These are phyloP conservation scores for Leptosomus discolor DNA, from an alignment of 2,113 vertebrate species.

Conservation along the genomic window DNA sequence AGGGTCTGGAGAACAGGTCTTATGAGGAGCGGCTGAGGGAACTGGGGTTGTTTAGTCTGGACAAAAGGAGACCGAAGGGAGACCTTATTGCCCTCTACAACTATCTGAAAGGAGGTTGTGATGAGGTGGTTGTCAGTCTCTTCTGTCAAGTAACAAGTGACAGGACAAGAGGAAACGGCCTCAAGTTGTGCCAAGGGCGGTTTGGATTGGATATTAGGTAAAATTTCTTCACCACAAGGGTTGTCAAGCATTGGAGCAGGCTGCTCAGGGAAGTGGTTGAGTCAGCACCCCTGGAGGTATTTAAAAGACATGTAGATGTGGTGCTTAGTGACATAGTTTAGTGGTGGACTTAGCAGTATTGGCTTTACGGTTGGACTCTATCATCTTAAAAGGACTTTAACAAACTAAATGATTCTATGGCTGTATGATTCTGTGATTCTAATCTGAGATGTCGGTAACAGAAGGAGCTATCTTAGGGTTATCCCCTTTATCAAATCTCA, in stretches of 20 bases:
- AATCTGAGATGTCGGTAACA: background rate
- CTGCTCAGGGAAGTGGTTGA: background rate
- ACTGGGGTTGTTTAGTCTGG: background rate
- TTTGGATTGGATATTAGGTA: background rate
- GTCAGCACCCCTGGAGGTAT: background rate
- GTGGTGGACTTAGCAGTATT: background rate
- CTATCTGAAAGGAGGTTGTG: background rate
- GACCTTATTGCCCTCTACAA: background rate
- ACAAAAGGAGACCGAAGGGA: background rate
- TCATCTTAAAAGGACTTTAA: background rate
- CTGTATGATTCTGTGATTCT: background rate
- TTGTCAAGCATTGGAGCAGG: background rate
- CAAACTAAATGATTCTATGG: background rate
- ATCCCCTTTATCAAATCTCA: background rate
- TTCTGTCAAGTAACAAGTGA: background rate
- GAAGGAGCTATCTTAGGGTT: background rate
- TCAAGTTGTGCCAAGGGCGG: background rate
- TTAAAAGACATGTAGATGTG: background rate
- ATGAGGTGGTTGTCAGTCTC: background rate
- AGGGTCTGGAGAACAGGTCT: too few species aligned
- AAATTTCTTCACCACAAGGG: background rate
- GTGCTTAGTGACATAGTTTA: background rate
- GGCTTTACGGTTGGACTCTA: background rate
- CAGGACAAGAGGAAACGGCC: background rate
- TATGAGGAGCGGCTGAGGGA: background rate